Base-by-base conservation (phyloP, 1,140 invertebrate genomes). In the Ceratosolen solmsi region DNA sequence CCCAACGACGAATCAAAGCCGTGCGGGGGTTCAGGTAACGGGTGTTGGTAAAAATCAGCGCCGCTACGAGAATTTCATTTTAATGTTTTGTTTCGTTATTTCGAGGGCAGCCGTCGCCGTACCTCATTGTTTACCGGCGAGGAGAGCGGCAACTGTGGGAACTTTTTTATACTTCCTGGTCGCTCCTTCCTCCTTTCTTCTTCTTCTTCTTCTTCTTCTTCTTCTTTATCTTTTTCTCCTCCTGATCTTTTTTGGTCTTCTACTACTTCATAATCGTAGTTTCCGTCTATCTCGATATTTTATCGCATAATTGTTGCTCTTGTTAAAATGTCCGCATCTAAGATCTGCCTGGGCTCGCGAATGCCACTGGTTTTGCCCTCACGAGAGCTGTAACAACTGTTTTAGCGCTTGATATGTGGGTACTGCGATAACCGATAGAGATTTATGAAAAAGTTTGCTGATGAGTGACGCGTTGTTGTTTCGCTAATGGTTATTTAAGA, bases 11-110 rank as follows among this genome's bases (percentile, higher is more conserved):
- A 71, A 60, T 70, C 80, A 36, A 60, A 82, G 75, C 58, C 30
- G 63, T 46, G 20, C 72, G 79, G 79, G 79, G 79, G 79, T 63
- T 77, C 80, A 54, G 38, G 27, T 82, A 82, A 82, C 80, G 80
- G 80, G 80, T 78, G 75, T 72, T 78, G 41, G 51, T 74, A 41
- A 38, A 54, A 75, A 75, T 65, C 58, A 5, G 9, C n/a, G 22
- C 46, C 38, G 33, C 49, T 58, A 20, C 46, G 58, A 33, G 25
- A 20, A 3, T 56, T 54, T 65, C 56, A 27, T 51, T 63, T 49
- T 38, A 20, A 54, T 51, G 68, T 30, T 49, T 65, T 68, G 25
- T 70, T 68, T 63, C 36, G 56, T 30, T 49, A 30, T 30, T 38
- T 79, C 54, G 49, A 78, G 41, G 76, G 25, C 30, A 38, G n/a